A percentile compares a stretch with the other conserved stretches of the same genome.
Conservation (phyloP, 2,113 vertebrate genomes). For the Blennius ocellaris region DNA sequence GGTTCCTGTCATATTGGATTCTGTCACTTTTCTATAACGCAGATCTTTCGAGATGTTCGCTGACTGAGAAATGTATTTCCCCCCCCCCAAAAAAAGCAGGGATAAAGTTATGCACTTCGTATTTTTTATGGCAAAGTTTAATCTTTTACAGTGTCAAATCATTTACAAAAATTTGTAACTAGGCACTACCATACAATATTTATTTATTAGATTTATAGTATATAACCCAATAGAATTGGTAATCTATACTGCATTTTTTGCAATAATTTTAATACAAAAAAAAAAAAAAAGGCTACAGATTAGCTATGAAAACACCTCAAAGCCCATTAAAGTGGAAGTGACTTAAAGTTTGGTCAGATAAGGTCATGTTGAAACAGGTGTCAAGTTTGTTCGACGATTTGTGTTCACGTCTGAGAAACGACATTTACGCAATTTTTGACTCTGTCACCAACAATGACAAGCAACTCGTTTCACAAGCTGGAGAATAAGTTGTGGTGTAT, state of each 20-base stretch:
- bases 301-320: slow-evolving; percentile 13
- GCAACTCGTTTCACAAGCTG: too few species aligned
- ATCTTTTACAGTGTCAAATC: slow-evolving; percentile 51
- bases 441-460: too few species aligned
- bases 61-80: slow-evolving; percentile 55
- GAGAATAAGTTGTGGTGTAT: too few species aligned
- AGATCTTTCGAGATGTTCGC: slow-evolving; percentile 49
- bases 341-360: too few species aligned
- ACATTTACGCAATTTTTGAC: too few species aligned
- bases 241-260: slow-evolving; percentile 43
- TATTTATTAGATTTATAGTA: slow-evolving; percentile 55
- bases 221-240: slow-evolving; percentile 45
- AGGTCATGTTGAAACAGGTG: too few species aligned
- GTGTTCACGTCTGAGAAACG: too few species aligned
- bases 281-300: slow-evolving; percentile 11
- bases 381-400: too few species aligned
- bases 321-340: slow-evolving; percentile 1
- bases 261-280: slow-evolving; percentile 31
- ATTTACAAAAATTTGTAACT: slow-evolving; percentile 53
- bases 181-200: slow-evolving; percentile 54
- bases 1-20: slow-evolving; percentile 75
- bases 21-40: slow-evolving; percentile 68
- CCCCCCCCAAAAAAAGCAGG: slow-evolving; percentile 61
- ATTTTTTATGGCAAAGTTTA: slow-evolving; percentile 70
- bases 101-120: slow-evolving; percentile 75